Conservation (phyloP, 2,113 vertebrate genomes). For the Miniopterus natalensis region DNA sequence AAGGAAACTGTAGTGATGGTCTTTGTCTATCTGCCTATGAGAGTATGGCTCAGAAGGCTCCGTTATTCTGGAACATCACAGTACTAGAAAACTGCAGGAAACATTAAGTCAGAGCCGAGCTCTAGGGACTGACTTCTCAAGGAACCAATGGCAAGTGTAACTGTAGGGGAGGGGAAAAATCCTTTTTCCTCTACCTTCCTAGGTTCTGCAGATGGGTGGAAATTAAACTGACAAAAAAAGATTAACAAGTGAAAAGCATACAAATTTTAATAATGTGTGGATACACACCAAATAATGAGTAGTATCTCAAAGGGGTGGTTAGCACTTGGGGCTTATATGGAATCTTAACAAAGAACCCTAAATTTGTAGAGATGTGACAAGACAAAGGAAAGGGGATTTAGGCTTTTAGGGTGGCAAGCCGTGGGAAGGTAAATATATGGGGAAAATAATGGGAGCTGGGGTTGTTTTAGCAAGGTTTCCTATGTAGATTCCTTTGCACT, state of each 20-base stretch:
- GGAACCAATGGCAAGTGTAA: not conserved
- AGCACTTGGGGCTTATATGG: not conserved
- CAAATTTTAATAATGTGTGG: not conserved
- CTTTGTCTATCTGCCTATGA: not conserved
- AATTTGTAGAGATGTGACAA: not conserved
- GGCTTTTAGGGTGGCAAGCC: not conserved
- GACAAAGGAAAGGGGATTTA: not conserved
- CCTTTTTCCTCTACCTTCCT: not conserved
- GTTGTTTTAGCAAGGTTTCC: not conserved
- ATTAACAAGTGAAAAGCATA: not conserved
- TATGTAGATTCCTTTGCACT: not conserved
- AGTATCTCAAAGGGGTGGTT: not conserved
- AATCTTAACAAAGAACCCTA: not conserved
- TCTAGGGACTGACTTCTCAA: not conserved
- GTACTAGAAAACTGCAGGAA: not conserved
- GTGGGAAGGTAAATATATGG: not conserved
- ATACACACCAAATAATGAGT: not conserved
- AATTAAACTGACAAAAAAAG: not conserved
- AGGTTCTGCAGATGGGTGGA: not conserved
- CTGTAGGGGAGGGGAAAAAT: no score
- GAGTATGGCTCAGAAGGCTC: fast-evolving
- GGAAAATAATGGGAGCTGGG: not conserved
- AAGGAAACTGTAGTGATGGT: not conserved
- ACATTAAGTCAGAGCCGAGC: not conserved
- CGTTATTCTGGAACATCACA: not conserved